Conservation (phyloP, 2,113 vertebrate species). For the Athene noctua region DNA sequence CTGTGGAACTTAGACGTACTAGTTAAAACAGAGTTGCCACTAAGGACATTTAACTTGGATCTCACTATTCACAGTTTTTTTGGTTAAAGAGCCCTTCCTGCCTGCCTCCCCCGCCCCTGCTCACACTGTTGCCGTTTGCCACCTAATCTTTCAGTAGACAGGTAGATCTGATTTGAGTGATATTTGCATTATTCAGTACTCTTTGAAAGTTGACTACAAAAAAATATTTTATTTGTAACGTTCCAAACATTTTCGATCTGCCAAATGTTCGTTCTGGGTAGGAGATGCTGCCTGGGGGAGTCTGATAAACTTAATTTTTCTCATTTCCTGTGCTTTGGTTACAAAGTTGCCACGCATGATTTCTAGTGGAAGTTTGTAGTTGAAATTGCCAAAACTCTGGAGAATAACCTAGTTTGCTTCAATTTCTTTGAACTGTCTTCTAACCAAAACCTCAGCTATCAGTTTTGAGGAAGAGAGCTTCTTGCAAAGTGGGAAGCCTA, state of each 20-base stretch:
- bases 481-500: background rate
- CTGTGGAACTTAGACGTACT: background rate
- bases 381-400: background rate
- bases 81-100: background rate
- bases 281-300: background rate
- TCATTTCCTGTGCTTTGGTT: background rate
- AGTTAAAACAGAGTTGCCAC: background rate
- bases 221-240: background rate
- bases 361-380: background rate
- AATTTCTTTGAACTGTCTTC: background rate
- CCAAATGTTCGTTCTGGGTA: constrained; percentile 14
- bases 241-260: background rate
- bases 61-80: background rate
- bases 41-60: background rate
- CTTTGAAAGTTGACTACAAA: background rate
- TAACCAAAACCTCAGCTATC: background rate
- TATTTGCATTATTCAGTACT: background rate
- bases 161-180: background rate
- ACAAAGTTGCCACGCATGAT: background rate
- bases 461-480: background rate
- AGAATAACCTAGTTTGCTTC: background rate
- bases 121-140: background rate
- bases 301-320: background rate
- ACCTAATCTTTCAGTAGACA: background rate
- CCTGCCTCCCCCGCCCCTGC: background rate